These are phyloP conservation scores for Centruroides sculpturatus DNA, from an alignment of 1,140 invertebrate species.

Conservation along the genomic window DNA sequence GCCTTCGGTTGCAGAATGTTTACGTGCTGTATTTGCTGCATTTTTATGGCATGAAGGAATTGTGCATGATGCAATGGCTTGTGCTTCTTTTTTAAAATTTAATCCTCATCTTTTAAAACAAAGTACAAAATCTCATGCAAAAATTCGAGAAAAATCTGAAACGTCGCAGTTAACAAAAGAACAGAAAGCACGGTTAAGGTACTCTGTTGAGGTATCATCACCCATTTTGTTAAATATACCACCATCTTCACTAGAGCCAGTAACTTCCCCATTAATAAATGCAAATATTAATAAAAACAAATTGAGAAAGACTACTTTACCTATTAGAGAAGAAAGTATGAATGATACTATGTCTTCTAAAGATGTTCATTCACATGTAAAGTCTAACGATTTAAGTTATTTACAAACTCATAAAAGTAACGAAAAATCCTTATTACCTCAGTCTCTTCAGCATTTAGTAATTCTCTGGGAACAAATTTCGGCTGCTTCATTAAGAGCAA, in stretches of 20 bases:
- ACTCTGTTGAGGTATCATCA: constrained; percentile 71
- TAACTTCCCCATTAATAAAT: constrained; percentile 43
- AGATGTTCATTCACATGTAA: neutral
- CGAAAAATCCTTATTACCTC: constrained; percentile 41
- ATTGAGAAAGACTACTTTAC: constrained; percentile 20
- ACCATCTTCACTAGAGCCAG: constrained; percentile 53
- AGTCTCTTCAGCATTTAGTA: constrained; percentile 56
- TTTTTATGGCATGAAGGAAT: constrained; percentile 95
- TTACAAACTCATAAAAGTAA: neutral
- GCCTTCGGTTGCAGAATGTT: constrained; percentile 80
- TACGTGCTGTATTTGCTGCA: constrained; percentile 86
- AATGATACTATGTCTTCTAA: constrained; percentile 4
- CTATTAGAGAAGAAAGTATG: constrained; percentile 13
- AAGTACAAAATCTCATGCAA: constrained; percentile 11
- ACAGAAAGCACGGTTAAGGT: constrained; percentile 46
- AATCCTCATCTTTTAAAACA: constrained; percentile 27
- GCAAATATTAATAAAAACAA: constrained; percentile 50
- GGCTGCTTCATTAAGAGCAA: constrained; percentile 46
- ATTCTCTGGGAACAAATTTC: constrained; percentile 77
- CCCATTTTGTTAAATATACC: constrained; percentile 53
- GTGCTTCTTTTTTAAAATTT: constrained; percentile 89
- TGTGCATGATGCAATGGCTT: constrained; percentile 93
- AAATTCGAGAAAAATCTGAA: constrained; percentile 7
- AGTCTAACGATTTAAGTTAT: neutral
- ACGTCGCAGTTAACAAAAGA: constrained; percentile 19